Evolutionary conservation across 2,797 vertebrate genomes (phyloP), one percentile per base, ranked within the genome.

Genomic region (Clamator glandarius): DNA sequence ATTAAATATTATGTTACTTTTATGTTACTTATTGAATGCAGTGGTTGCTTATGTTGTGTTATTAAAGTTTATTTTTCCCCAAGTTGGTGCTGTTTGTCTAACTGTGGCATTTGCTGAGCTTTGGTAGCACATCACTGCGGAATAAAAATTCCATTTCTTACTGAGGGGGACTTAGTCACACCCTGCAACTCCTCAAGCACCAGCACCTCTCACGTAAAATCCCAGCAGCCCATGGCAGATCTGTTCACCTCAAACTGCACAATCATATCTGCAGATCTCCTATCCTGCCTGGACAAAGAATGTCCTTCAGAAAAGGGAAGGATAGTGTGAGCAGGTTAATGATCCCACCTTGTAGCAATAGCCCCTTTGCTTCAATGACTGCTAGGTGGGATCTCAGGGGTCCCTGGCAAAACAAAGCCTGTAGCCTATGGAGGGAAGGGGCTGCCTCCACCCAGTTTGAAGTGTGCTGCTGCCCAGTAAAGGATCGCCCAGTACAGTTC

Each of bases 251-350:
- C 18, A 42, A 9, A 26, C 68, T 17, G 23, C 23, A 23, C 9
- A 26, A 2, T 12, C 16, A 7, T 0, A 3, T 16, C 54, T 10
- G 41, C 36, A 61, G 15, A 8, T 3, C 20, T 31, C 48, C 54
- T 35, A 25, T 14, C 51, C 31, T 7, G 3, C 54, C 25, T 5
- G 29, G 19, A 46, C 16, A 41, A 66, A 62, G 44, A 41, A 3
- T 5, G 5, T 42, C 55, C 50, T 76, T 61, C 4, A 6, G 54
- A 28, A 82, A 39, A 52, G 4, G 17, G 20, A 82, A 57, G 23
- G 25, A 17, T 17, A 7, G 5, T 0, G 12, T 2, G 31, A 57
- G 26, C 18, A 14, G n/a, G 14, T 24, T 8, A 29, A 35, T 1
- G 3, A 31, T 4, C 57, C 33, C n/a, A 25, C 5, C 36, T 28